Base-by-base conservation (phyloP, 2,113 vertebrate species). In the Solea solea region DNA sequence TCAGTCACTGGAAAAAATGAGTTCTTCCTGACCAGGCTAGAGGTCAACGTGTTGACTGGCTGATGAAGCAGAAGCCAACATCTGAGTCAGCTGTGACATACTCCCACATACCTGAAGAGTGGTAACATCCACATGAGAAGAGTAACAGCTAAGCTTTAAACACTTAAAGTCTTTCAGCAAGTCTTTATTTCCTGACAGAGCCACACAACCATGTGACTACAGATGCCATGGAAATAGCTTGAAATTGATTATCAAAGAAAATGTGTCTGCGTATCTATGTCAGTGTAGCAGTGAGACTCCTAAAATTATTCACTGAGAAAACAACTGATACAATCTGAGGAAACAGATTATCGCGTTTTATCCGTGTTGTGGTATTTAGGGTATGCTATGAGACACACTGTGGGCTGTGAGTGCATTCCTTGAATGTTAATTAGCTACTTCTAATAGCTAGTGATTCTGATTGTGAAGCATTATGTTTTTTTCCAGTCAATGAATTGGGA, bases 41-140 rank as follows among this genome's bases (percentile, higher is more conserved):
- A 69, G 27, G 49, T 67, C 55, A 59, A 46, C 5, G 9, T 56
- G 79, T 57, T 89, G 86, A 87, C 66, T 89, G 77, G 81, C 25
- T 41, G 34, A 61, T 2, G 7, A 82, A 48, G 46, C 69, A 21
- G 48, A 51, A 39, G 9, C 66, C 34, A 41, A 73, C 58, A 51
- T 54, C 39, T 74, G 53, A 84, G 60, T 46, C 40, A 4, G 52
- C 54, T 67, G 53, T n/a, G 42, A 61, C 54, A 39, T 41, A 53
- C 2, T 34, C n/a, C 39, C 52, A 64, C 52, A 74, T 55, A 48
- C 7, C 10, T 27, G n/a, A 12, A 9, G 7, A 46, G n/a, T 9
- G 55, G 12, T 74, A 48, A 81, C 85, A 84, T 58, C 27, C 42
- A 54, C 3, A 39, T 48, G 72, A 77, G 64, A 90, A 53, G 50